Conservation (phyloP, 2,888 invertebrate species). For the Resseliella maxima region DNA sequence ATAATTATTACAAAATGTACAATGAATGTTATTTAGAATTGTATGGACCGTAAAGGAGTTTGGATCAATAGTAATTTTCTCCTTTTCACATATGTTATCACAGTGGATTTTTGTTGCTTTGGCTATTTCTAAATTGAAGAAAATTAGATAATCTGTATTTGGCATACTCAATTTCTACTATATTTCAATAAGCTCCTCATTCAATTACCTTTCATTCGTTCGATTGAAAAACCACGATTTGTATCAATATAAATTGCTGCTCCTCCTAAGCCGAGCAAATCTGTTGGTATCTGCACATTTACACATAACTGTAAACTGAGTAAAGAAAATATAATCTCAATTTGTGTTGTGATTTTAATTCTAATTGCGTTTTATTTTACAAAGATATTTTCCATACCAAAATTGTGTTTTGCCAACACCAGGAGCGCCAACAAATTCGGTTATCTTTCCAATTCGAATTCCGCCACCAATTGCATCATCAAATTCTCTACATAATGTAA, state of each 20-base stretch:
- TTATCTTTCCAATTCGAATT: slow-evolving; percentile 73
- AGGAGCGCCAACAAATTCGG: slow-evolving; percentile 78
- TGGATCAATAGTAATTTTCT: background rate
- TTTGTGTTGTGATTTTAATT: background rate
- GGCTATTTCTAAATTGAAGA: slow-evolving; percentile 51
- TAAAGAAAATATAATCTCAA: too few species aligned
- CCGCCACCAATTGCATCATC: slow-evolving; percentile 76
- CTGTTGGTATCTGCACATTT: slow-evolving; percentile 77
- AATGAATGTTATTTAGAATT: background rate
- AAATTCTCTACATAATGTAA: slow-evolving; percentile 75
- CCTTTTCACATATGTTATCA: background rate
- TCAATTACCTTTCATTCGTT: slow-evolving; percentile 72
- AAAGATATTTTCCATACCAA: slow-evolving; percentile 70
- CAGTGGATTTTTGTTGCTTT: background rate
- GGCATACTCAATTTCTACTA: too few species aligned
- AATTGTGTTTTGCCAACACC: slow-evolving; percentile 85
- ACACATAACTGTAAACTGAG: slow-evolving; percentile 79
- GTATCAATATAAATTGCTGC: slow-evolving; percentile 82
- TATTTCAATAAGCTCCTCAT: too few species aligned
- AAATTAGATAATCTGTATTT: too few species aligned
- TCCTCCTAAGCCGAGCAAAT: slow-evolving; percentile 75
- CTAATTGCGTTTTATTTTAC: slow-evolving; percentile 36
- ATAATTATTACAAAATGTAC: slow-evolving; percentile 26
- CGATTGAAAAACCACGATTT: slow-evolving; percentile 77
- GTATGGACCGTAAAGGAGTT: slow-evolving; percentile 1